Conservation (phyloP, 2,113 vertebrate genomes). For the Nothoprocta perdicaria region DNA sequence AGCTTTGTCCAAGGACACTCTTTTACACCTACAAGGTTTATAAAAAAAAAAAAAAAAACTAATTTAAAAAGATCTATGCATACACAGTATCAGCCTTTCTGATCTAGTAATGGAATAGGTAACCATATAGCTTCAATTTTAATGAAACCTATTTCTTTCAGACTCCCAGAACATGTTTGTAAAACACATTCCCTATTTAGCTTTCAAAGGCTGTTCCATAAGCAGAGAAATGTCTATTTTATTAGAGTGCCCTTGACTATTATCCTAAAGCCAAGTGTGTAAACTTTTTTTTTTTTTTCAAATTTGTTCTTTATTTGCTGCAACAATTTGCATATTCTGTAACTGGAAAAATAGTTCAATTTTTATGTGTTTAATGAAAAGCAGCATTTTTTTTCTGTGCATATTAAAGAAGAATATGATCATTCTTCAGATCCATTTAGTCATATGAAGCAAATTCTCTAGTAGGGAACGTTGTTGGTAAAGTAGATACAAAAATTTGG, state of each 20-base stretch:
- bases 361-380: background rate
- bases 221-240: background rate
- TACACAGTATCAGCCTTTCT: background rate
- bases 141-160: background rate
- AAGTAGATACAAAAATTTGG: background rate
- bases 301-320: background rate
- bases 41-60: background rate
- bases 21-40: background rate
- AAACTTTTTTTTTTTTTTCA: background rate
- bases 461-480: background rate
- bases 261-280: background rate
- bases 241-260: background rate
- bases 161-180: background rate
- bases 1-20: slow-evolving; percentile 15
- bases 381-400: background rate
- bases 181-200: background rate
- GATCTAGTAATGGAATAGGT: background rate
- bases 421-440: background rate
- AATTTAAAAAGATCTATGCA: background rate
- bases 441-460: background rate
- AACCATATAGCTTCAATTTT: background rate
- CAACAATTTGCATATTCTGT: background rate
- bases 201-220: background rate
- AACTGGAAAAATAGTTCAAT: background rate
- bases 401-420: background rate